Conservation (phyloP, 2,888 invertebrate genomes). For the Cheilosia impressa region DNA sequence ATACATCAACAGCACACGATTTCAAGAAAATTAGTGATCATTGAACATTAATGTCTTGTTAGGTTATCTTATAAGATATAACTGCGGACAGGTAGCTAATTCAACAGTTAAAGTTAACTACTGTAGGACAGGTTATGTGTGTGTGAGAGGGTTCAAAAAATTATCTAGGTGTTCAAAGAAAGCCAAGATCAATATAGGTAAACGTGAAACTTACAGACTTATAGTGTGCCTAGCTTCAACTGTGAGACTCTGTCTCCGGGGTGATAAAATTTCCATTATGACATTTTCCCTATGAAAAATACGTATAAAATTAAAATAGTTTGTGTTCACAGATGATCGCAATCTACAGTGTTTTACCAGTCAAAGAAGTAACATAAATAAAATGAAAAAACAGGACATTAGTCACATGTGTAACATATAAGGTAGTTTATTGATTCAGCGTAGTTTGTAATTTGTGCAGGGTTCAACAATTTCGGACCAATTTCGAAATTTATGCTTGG, state of each 20-base stretch:
- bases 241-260: slow-evolving; percentile 31
- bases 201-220: slow-evolving; percentile 64
- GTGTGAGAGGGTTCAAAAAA: neutral
- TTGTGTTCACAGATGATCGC: neutral
- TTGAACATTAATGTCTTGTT: neutral
- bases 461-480: no score
- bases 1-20: neutral
- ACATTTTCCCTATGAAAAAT: slow-evolving; percentile 55
- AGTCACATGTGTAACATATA: no score
- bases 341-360: no score
- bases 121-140: neutral
- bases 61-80: no score
- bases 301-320: slow-evolving; percentile 26
- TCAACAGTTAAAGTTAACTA: neutral
- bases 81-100: neutral
- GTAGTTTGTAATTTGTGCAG: no score
- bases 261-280: slow-evolving; percentile 54
- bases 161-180: neutral
- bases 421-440: no score
- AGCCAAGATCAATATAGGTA: neutral
- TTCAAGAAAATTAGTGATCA: neutral
- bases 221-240: slow-evolving; percentile 70
- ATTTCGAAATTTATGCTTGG: no score
- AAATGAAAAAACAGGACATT: no score
- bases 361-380: no score